Evolutionary conservation across 37 sponge, comb jelly and placozoan genomes (phyloP).

Genomic region (Petrosia ficiformis): DNA sequence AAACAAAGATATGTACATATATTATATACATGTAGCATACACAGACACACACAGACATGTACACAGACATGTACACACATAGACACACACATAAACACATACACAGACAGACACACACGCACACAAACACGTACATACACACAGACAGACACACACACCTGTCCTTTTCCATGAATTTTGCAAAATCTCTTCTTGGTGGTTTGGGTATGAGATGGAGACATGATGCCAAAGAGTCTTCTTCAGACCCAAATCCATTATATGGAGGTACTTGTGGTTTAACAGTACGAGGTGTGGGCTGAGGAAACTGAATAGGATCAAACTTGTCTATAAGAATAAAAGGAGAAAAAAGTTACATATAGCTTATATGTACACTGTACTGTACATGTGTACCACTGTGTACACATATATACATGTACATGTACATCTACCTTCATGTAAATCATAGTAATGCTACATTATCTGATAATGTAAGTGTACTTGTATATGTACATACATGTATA

Average conservation of each 20-base stretch:
- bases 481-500: too few relatives aligned
- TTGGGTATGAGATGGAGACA: constrained; percentile 91
- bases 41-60: too few relatives aligned
- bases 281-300: constrained; percentile 30
- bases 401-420: too few relatives aligned
- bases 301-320: constrained; percentile 59
- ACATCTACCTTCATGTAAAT: too few relatives aligned
- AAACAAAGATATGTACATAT: too few relatives aligned
- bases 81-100: background rate
- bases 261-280: constrained; percentile 72
- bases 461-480: too few relatives aligned
- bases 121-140: too few relatives aligned
- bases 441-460: too few relatives aligned
- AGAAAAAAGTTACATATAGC: background rate
- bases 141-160: too few relatives aligned
- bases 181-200: constrained; percentile 90
- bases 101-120: background rate
- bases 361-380: background rate
- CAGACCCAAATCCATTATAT: constrained; percentile 93
- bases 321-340: constrained; percentile 34
- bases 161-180: constrained; percentile 96
- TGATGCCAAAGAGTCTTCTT: constrained; percentile 90
- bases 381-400: too few relatives aligned
- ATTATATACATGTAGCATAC: too few relatives aligned
- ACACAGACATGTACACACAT: background rate